Conservation (phyloP, 2,113 vertebrate species). For the Hyperopisus bebe region DNA sequence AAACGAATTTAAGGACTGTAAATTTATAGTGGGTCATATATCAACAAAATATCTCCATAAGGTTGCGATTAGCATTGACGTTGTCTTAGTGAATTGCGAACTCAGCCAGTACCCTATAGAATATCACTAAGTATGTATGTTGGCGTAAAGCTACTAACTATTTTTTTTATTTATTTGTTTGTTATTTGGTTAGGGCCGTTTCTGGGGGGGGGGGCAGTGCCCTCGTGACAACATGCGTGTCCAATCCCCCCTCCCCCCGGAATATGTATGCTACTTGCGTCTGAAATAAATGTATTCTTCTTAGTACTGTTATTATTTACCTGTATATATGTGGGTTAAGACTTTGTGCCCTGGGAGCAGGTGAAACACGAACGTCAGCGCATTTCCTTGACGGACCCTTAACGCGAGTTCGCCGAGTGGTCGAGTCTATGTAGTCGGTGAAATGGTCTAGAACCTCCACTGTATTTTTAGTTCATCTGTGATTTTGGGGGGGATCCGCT, state of each 20-base stretch:
- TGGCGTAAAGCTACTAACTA: background rate
- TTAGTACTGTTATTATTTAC: background rate
- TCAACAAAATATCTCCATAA: background rate
- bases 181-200: background rate
- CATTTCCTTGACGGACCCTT: no score
- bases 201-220: background rate
- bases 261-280: background rate
- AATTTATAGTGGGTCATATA: background rate
- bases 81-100: background rate
- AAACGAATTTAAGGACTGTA: background rate
- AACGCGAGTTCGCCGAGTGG: background rate
- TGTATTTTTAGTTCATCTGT: background rate
- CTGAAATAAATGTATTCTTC: background rate
- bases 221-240: background rate
- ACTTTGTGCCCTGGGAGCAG: no score
- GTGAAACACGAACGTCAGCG: no score
- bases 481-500: background rate
- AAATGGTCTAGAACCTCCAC: background rate
- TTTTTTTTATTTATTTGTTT: background rate
- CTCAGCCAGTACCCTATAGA: background rate
- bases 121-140: background rate
- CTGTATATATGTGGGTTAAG: no score
- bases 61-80: background rate
- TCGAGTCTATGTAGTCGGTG: background rate
- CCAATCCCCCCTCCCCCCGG: background rate